Evolutionary conservation across 2,113 vertebrate genomes (phyloP).

Genomic region (Enhydra lutris): DNA sequence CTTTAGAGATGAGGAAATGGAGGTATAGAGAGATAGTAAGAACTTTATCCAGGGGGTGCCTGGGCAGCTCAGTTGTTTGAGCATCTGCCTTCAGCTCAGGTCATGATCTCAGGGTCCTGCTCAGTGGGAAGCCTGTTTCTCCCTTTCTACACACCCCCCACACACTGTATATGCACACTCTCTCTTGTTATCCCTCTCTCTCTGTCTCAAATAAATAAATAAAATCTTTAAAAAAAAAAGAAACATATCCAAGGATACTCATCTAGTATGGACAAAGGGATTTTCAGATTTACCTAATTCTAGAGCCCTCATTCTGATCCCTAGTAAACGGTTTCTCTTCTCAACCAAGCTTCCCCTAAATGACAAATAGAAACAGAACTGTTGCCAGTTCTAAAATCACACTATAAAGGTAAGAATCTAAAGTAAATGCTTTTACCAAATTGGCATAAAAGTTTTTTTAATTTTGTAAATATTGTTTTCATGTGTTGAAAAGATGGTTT

Average conservation of each 20-base stretch:
- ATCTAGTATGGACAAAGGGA: neutral
- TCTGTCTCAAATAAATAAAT: neutral
- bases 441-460: neutral
- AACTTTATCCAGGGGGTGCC: neutral
- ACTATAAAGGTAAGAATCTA: neutral
- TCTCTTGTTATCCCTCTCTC: neutral
- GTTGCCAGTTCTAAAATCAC: neutral
- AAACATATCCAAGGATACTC: neutral
- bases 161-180: neutral
- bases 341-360: neutral
- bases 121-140: neutral
- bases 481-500: neutral
- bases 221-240: neutral
- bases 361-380: neutral
- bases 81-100: neutral
- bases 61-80: neutral
- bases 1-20: neutral
- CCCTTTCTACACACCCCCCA: neutral
- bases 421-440: neutral
- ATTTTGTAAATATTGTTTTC: neutral
- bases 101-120: neutral
- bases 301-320: neutral
- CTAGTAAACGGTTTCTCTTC: neutral
- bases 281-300: neutral
- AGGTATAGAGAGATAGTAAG: neutral